Conservation (phyloP, 2,888 invertebrate genomes). For the Horisme vitalbata region DNA sequence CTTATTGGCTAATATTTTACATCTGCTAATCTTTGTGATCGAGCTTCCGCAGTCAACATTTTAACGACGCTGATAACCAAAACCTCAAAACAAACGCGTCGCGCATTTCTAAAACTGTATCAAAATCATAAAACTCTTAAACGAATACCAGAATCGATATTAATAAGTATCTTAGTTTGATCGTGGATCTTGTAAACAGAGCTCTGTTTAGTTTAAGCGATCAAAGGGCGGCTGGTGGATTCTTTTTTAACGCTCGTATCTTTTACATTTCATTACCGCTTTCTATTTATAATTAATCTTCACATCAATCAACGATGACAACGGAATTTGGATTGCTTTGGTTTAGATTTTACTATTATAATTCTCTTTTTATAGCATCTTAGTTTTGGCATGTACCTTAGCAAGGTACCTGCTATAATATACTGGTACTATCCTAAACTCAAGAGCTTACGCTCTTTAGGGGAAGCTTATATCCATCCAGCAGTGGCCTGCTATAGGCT, state of each 20-base stretch:
- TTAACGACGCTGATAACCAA: not conserved
- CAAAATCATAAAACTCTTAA: slow-evolving; percentile 6
- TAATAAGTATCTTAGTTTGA: slow-evolving; percentile 45
- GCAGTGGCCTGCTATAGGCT: no score
- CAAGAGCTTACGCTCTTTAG: no score
- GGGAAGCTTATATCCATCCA: no score
- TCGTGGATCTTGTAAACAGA: slow-evolving; percentile 45
- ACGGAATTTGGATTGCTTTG: slow-evolving; percentile 4
- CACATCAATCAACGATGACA: slow-evolving; percentile 19
- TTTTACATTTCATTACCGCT: slow-evolving; percentile 16
- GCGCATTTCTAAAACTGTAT: not conserved
- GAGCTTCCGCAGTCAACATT: no score
- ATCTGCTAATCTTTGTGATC: no score
- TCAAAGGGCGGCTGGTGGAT: slow-evolving; percentile 46
- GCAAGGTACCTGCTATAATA: no score
- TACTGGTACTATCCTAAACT: no score
- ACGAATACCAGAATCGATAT: slow-evolving; percentile 33
- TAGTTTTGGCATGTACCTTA: no score
- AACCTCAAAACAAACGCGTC: not conserved
- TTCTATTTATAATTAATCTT: slow-evolving; percentile 23
- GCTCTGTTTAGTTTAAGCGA: slow-evolving; percentile 51
- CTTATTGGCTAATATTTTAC: no score
- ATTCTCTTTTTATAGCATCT: no score
- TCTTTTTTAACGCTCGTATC: slow-evolving; percentile 8
- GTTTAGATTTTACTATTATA: no score